Base-by-base conservation (phyloP, 2,797 vertebrate genomes). In the Ibycter americanus region DNA sequence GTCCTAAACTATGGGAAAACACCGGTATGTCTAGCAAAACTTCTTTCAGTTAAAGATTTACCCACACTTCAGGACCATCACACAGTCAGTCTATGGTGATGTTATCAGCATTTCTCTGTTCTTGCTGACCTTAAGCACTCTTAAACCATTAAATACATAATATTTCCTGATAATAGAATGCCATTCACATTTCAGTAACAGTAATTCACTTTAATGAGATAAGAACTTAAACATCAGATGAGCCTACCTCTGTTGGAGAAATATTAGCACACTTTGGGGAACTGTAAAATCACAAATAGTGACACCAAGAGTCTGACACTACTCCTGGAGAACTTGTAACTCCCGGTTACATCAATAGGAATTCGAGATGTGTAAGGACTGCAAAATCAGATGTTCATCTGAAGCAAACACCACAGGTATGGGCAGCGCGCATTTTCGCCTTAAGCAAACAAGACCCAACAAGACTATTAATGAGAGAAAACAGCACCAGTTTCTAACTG, bases 371-470 rank as follows among this genome's bases (percentile, higher is more conserved):
- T 21, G 20, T 38, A 89, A 86, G 58, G 93, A 94, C 88, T 95
- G 92, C 89, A 93, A 94, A 92, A 96, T 73, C 90, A 94, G 94
- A 94, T 87, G 58, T 58, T 91, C 90, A 95, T 94, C 84, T 96
- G 90, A 81, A 92, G 87, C 11, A 10, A 95, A 91, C 81, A 79
- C n/a, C 91, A 66, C 87, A 88, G 93, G 89, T 90, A 93, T 23
- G 92, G 87, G 83, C 93, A 94, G 96, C 94, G 96, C 95, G 95
- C 97, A 96, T 94, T 95, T 96, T 36, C 97, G 87, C 96, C 94
- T 84, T 93, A 91, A 92, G 93, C 95, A 96, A 97, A 96, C 97
- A 97, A 92, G 90, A 95, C 91, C 72, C 89, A 95, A 96, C 96
- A 90, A 96, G 96, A 95, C 94, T 91, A 76, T 76, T 96, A 96